Evolutionary conservation across 2,888 invertebrate genomes (phyloP), one percentile per base, ranked within the genome.

Genomic region (Xestia ashworthii): DNA sequence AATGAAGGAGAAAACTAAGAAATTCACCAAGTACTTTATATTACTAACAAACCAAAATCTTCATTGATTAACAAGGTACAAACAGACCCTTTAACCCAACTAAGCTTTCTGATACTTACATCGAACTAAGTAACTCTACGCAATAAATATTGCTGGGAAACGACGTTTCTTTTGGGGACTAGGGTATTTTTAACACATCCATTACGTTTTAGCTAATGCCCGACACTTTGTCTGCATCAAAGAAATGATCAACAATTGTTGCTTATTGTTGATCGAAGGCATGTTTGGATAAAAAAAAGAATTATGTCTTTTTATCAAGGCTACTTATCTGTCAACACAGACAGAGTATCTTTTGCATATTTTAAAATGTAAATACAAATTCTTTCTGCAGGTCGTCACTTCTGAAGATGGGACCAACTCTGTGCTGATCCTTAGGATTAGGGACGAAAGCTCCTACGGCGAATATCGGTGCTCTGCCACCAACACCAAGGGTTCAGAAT

Each of bases 381-480:
- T 58, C 1, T 62, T 22, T 9, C 60, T 38, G 0, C 38, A 95
- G 95, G 92, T 95, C 4, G 82, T 91, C n/a, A 90, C 89, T 3
- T 91, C 94, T 25, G 93, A 93, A 80, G 94, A 95, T 74, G 93
- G 93, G 4, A 89, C 91, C 6, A 92, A 86, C 78, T 96, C 96
- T 0, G 92, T 94, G 0, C 88, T 96, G 12, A 91, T 93, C 60
- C 88, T 96, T 22, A 92, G 94, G 64, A 90, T 96, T 82, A 91
- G 93, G 66, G 90, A 94, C 55, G 91, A 92, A 3, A 90, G 87
- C 25, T 90, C 90, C 67, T 89, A 94, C 14, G 95, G 95, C 8
- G 92, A 95, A 84, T 96, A 96, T 90, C 93, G 92, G 75, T 96
- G 96, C 78, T 88, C 93, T 3, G 96, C 93, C 3, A 92, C 80